These are phyloP conservation scores for Trididemnum nubilum DNA, from an alignment of 23 tunicate genomes.

Conservation along the genomic window DNA sequence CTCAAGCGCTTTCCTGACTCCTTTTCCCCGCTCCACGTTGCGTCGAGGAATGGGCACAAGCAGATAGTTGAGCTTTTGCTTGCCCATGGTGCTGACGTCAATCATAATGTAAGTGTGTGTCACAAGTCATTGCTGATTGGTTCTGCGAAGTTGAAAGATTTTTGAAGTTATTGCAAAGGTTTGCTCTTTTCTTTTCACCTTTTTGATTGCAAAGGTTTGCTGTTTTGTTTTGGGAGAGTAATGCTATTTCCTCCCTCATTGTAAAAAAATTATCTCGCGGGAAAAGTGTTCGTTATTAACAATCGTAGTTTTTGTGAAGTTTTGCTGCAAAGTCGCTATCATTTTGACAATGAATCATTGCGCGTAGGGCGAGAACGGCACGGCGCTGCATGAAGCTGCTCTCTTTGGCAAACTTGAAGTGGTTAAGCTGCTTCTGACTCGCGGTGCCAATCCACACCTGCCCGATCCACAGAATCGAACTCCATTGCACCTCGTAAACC, in stretches of 20 bases:
- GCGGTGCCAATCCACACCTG: slow-evolving; percentile 67
- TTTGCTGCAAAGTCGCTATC: no score
- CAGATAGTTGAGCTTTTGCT: slow-evolving; percentile 78
- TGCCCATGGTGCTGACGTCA: slow-evolving; percentile 86
- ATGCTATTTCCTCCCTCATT: no score
- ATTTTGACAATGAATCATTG: no score
- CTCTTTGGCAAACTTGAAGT: slow-evolving; percentile 78
- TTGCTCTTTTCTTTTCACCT: no score
- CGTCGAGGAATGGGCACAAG: slow-evolving; percentile 82
- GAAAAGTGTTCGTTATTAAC: no score
- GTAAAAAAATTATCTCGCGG: no score
- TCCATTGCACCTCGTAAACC: slow-evolving; percentile 64
- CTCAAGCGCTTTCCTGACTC: slow-evolving; percentile 43
- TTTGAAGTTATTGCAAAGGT: no score
- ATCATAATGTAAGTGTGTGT: slow-evolving; percentile 45
- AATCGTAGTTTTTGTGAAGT: no score
- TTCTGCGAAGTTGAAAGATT: no score
- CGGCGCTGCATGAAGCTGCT: slow-evolving; percentile 89
- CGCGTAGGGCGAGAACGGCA: slow-evolving; percentile 89
- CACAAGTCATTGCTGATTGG: no score
- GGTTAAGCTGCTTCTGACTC: slow-evolving; percentile 57
- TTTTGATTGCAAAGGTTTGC: no score
- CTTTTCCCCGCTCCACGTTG: slow-evolving; percentile 81
- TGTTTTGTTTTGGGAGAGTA: no score
- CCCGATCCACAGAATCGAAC: slow-evolving; percentile 67